phyloP scores from a whole-genome alignment of 2,113 vertebrate species.

The Bubo blakistoni region DNA sequence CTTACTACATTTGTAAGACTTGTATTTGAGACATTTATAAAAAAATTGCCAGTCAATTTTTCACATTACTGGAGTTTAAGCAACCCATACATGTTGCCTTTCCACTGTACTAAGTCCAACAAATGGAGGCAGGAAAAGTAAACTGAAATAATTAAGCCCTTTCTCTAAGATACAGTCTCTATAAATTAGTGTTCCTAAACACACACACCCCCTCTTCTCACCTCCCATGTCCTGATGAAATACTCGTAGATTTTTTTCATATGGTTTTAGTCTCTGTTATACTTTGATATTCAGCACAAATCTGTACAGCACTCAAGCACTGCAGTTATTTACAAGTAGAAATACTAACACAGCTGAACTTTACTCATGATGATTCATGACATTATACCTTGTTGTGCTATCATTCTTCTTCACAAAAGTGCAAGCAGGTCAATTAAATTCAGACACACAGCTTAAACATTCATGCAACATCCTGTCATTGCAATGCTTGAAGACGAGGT shows the following conservation, averaged over 20 bases:
- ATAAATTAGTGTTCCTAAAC: background rate
- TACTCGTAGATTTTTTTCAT: background rate
- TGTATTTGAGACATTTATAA: background rate
- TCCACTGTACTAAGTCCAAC: background rate
- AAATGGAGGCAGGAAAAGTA: background rate
- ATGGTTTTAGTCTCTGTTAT: background rate
- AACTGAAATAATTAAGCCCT: background rate
- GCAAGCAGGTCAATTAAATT: constrained; percentile 1
- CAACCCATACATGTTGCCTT: background rate
- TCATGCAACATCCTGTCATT: background rate
- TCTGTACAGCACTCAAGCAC: background rate
- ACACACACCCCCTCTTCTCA: background rate
- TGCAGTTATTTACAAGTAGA: background rate
- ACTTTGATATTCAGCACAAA: background rate
- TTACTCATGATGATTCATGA: background rate
- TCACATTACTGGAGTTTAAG: background rate
- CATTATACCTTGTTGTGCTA: background rate
- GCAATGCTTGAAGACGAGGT: background rate
- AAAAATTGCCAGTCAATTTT: background rate
- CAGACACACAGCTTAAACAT: background rate
- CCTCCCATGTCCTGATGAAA: background rate
- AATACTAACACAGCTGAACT: background rate
- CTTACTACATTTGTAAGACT: background rate
- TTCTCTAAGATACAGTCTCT: background rate
- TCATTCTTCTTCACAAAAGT: background rate